Conservation (phyloP, 1,140 invertebrate species). For the Procambarus clarkii region DNA sequence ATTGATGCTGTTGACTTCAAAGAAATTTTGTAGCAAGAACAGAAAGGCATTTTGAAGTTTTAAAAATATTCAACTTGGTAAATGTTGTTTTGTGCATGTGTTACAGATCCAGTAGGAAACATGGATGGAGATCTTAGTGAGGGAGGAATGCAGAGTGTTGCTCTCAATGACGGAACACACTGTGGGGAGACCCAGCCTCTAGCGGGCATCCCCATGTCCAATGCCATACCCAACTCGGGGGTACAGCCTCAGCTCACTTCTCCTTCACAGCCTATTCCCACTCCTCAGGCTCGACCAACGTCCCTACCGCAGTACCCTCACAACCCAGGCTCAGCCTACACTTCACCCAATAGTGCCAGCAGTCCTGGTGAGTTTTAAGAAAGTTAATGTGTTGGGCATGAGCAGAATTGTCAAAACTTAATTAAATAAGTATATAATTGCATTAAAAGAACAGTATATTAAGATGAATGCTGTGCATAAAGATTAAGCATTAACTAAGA, state of each 20-base stretch:
- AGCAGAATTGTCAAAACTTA: too few species aligned
- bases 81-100: neutral
- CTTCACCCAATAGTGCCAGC: conserved; percentile 55
- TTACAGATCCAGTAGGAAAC: conserved; percentile 9
- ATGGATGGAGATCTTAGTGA: conserved; percentile 63
- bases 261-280: conserved; percentile 33
- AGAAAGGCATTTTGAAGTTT: too few species aligned
- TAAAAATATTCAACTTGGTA: too few species aligned
- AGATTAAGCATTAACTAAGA: too few species aligned
- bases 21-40: too few species aligned
- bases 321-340: conserved; percentile 48
- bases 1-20: too few species aligned
- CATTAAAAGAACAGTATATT: too few species aligned
- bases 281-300: conserved; percentile 45
- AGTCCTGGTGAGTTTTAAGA: conserved; percentile 48
- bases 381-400: too few species aligned
- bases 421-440: too few species aligned
- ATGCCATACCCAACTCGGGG: conserved; percentile 24
- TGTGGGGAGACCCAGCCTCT: conserved; percentile 8
- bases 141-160: conserved; percentile 57
- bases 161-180: conserved; percentile 21
- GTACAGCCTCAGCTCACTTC: neutral
- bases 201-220: neutral
- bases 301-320: conserved; percentile 61
- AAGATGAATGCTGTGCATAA: too few species aligned